These are phyloP conservation scores for Scolopax mira DNA, from an alignment of 2,113 vertebrate species.

Conservation along the genomic window DNA sequence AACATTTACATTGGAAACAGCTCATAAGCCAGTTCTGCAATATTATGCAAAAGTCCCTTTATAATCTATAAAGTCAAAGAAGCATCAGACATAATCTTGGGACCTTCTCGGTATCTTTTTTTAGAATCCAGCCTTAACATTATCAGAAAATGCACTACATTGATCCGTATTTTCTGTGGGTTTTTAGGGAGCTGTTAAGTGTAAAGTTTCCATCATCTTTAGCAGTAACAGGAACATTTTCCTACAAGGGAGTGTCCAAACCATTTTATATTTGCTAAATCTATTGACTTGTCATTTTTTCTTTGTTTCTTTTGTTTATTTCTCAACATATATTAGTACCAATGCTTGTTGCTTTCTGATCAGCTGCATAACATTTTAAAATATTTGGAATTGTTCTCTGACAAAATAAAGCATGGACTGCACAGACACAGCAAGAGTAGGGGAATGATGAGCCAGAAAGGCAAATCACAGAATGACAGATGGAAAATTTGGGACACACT, in stretches of 20 bases:
- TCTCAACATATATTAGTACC: fast-evolving
- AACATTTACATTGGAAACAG: neutral
- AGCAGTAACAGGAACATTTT: neutral
- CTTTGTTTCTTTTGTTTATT: neutral
- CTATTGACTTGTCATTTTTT: neutral
- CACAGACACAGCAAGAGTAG: neutral
- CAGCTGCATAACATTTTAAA: neutral
- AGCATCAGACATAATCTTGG: neutral
- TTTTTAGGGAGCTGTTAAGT: neutral
- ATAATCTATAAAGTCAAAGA: neutral
- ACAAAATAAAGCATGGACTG: neutral
- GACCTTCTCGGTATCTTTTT: neutral
- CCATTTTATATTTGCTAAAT: neutral
- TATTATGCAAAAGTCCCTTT: neutral
- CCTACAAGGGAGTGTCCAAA: neutral
- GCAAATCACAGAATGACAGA: neutral
- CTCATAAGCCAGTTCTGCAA: neutral
- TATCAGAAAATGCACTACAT: neutral
- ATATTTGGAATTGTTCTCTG: neutral
- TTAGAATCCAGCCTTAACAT: neutral
- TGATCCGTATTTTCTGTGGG: neutral
- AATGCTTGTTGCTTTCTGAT: neutral
- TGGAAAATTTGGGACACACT: neutral
- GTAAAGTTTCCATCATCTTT: neutral
- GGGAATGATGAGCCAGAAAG: neutral